Conservation (phyloP, 2,797 vertebrate species). For the Echiichthys vipera region DNA sequence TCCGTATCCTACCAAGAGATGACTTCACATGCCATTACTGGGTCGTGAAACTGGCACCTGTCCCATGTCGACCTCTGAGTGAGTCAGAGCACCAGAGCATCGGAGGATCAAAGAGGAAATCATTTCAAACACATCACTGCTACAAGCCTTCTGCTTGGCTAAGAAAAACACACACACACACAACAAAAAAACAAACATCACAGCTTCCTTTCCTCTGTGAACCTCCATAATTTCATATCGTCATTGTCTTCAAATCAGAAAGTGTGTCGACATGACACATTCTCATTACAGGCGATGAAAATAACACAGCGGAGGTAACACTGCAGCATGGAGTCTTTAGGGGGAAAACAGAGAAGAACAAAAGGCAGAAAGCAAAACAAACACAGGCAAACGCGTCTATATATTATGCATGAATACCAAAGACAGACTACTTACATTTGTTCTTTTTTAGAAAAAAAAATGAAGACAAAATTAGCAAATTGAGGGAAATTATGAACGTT, state of each 20-base stretch:
- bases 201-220: slow-evolving; percentile 25
- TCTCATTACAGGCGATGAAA: slow-evolving; percentile 53
- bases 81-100: slow-evolving; percentile 35
- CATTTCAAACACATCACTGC: slow-evolving; percentile 23
- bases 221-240: slow-evolving; percentile 25
- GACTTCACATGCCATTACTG: slow-evolving; percentile 29
- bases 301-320: slow-evolving; percentile 37
- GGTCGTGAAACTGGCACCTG: slow-evolving; percentile 49
- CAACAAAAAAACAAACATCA: neutral
- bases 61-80: slow-evolving; percentile 38
- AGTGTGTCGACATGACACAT: slow-evolving; percentile 36
- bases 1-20: slow-evolving; percentile 2
- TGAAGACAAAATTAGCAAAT: slow-evolving; percentile 13
- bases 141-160: slow-evolving; percentile 7
- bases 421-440: neutral
- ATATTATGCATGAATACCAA: slow-evolving; percentile 34
- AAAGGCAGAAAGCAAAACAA: slow-evolving; percentile 30
- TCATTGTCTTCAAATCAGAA: slow-evolving; percentile 39
- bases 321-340: slow-evolving; percentile 37
- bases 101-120: slow-evolving; percentile 45
- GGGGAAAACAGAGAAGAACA: slow-evolving; percentile 36
- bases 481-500: slow-evolving; percentile 26
- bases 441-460: neutral
- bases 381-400: neutral
- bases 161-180: neutral